These are phyloP conservation scores for Amphibalanus amphitrite DNA, from an alignment of 1,140 invertebrate species.

Conservation along the genomic window DNA sequence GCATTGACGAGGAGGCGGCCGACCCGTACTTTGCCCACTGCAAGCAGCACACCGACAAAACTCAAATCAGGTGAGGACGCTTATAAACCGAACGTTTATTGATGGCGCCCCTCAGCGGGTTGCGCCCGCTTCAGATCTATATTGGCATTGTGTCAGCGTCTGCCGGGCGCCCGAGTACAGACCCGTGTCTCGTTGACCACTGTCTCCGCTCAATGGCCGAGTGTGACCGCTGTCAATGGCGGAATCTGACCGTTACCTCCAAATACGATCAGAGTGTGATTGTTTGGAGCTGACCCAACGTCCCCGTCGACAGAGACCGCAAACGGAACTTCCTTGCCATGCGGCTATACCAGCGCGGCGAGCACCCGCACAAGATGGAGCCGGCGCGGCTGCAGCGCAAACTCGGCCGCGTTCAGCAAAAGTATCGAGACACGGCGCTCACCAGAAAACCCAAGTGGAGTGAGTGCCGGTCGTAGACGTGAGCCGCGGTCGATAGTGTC, in stretches of 20 bases:
- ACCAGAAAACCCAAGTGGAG: slow-evolving; percentile 5
- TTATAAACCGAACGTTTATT: too few species aligned
- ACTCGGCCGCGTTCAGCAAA: slow-evolving; percentile 28
- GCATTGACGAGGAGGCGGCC: slow-evolving; percentile 83
- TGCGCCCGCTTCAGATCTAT: too few species aligned
- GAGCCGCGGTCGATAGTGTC: too few species aligned
- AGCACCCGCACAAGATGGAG: slow-evolving; percentile 33
- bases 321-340: slow-evolving; percentile 74
- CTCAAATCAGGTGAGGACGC: slow-evolving; percentile 19
- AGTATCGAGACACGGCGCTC: slow-evolving; percentile 23
- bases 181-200: too few species aligned
- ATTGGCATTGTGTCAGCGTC: too few species aligned
- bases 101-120: too few species aligned
- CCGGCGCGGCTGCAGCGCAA: slow-evolving; percentile 28
- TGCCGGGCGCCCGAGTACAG: too few species aligned
- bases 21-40: slow-evolving; percentile 96
- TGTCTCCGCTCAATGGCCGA: too few species aligned
- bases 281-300: too few species aligned
- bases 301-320: slow-evolving; percentile 34
- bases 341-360: slow-evolving; percentile 56
- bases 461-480: not conserved
- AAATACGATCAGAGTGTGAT: too few species aligned
- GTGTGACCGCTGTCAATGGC: too few species aligned
- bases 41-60: slow-evolving; percentile 71
- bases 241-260: too few species aligned